These are phyloP conservation scores for Monoplex corrugatus DNA, from an alignment of 2,888 invertebrate genomes.

Conservation along the genomic window DNA sequence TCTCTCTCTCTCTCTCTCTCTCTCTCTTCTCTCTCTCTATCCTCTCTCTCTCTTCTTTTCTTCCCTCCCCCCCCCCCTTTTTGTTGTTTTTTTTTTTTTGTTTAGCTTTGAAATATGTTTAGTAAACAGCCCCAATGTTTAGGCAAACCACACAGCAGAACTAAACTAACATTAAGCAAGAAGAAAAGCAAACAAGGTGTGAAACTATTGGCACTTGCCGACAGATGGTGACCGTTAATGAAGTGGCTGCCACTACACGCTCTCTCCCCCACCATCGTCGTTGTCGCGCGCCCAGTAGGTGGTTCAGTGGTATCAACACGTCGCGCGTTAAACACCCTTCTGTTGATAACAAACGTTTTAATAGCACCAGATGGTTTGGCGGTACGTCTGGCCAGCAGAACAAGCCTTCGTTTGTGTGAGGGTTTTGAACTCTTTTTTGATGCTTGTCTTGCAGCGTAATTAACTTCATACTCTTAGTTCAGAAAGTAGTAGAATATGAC, in stretches of 20 bases:
- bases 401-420: no score
- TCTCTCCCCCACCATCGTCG: neutral
- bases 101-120: no score
- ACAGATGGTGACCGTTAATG: slow-evolving; percentile 34
- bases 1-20: no score
- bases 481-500: no score
- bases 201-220: slow-evolving; percentile 34
- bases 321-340: neutral
- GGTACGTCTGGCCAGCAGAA: no score
- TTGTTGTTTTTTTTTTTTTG: neutral
- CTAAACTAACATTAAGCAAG: neutral
- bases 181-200: slow-evolving; percentile 25
- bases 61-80: neutral
- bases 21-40: neutral
- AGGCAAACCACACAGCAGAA: neutral
- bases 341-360: no score
- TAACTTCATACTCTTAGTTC: no score
- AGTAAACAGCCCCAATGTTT: neutral
- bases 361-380: no score
- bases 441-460: no score
- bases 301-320: neutral
- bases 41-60: neutral
- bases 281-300: neutral
- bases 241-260: neutral
- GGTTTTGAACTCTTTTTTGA: no score